Evolutionary conservation across 1,140 invertebrate genomes (phyloP).

Genomic region (Campoletis sonorensis): DNA sequence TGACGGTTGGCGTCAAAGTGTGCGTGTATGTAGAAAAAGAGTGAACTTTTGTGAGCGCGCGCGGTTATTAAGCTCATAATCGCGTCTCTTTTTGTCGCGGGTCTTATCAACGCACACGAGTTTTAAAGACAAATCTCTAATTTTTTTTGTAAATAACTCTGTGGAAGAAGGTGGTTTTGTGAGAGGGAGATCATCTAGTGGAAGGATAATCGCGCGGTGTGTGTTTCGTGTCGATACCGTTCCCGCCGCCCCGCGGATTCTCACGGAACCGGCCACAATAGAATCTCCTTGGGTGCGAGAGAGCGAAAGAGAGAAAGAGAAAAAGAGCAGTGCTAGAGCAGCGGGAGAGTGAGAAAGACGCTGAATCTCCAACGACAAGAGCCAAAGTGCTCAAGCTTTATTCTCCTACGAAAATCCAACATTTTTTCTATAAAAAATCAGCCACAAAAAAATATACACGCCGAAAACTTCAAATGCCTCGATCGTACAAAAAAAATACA

Average conservation of each 20-base stretch:
- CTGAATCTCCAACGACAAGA: slow-evolving; percentile 8
- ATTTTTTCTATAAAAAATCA: background rate
- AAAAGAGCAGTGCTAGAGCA: background rate
- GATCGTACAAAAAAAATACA: background rate
- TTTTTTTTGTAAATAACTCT: background rate
- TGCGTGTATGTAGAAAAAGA: background rate
- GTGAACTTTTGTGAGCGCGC: background rate
- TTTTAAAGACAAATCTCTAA: background rate
- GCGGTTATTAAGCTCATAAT: background rate
- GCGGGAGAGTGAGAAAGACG: background rate
- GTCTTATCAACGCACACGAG: background rate
- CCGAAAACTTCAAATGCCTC: background rate
- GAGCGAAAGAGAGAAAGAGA: background rate
- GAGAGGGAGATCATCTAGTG: background rate
- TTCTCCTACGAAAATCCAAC: background rate
- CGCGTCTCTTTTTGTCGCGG: background rate
- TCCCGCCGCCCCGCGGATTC: slow-evolving; percentile 41
- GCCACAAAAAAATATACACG: background rate
- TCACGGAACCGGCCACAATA: slow-evolving; percentile 36
- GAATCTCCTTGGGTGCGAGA: background rate
- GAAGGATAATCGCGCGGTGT: background rate
- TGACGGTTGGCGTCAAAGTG: slow-evolving; percentile 23
- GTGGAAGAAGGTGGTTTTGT: background rate
- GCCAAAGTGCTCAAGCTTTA: slow-evolving; percentile 22
- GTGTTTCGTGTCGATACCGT: slow-evolving; percentile 25